Conservation (phyloP, 1,140 invertebrate genomes). For the Pseudomyrmex concolor region DNA sequence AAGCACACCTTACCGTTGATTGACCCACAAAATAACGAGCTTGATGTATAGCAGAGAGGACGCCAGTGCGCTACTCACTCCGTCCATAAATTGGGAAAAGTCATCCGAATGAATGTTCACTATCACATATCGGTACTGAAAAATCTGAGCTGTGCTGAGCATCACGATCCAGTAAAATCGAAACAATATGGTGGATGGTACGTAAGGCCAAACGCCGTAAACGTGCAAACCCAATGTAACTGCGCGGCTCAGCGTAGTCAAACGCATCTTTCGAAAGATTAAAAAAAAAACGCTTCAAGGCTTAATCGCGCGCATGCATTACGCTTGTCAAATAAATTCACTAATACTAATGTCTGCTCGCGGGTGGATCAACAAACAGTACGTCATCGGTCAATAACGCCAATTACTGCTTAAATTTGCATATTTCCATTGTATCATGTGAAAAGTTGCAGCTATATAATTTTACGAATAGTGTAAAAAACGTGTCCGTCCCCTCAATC, state of each 20-base stretch:
- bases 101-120: slow-evolving; percentile 42
- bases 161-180: slow-evolving; percentile 28
- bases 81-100: slow-evolving; percentile 33
- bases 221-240: slow-evolving; percentile 1
- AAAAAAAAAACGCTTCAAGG: neutral
- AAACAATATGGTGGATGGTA: neutral
- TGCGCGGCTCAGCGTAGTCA: neutral
- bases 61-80: slow-evolving; percentile 31
- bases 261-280: neutral
- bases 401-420: slow-evolving; percentile 15
- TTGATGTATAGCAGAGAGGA: slow-evolving; percentile 32
- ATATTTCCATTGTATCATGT: neutral
- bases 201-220: slow-evolving; percentile 19
- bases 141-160: slow-evolving; percentile 29
- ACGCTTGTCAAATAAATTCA: neutral
- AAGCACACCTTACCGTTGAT: slow-evolving; percentile 14
- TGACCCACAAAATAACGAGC: slow-evolving; percentile 30
- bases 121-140: slow-evolving; percentile 39
- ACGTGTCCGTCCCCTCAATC: neutral
- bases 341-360: neutral
- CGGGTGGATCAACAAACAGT: neutral
- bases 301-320: neutral
- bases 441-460: neutral
- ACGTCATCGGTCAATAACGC: neutral
- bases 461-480: neutral